Evolutionary conservation across 2,797 vertebrate species (phyloP).

Genomic region (Phrynocephalus forsythii): DNA sequence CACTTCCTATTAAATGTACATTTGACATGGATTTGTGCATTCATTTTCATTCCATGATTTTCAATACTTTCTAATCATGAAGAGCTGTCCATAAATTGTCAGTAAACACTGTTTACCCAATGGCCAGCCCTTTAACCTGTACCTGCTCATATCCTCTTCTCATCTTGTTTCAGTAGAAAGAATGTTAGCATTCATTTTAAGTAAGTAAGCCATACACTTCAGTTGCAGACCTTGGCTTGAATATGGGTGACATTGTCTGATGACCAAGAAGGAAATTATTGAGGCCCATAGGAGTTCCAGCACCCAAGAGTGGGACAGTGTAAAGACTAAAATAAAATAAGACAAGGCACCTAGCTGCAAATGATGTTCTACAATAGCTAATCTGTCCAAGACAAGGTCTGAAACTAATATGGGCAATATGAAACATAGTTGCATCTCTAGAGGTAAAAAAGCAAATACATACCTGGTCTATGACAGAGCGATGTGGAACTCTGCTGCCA

Average conservation of each 20-base stretch:
- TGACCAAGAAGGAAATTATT: no score
- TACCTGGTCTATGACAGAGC: slow-evolving; percentile 67
- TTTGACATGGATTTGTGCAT: neutral
- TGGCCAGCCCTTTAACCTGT: no score
- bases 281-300: neutral
- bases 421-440: neutral
- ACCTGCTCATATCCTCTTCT: no score
- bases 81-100: no score
- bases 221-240: no score
- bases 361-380: neutral
- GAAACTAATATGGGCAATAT: neutral
- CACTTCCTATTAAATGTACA: neutral
- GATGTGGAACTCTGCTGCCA: slow-evolving; percentile 46
- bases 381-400: neutral
- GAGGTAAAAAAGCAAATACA: neutral
- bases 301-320: neutral
- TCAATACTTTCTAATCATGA: neutral
- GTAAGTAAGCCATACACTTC: no score
- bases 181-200: no score
- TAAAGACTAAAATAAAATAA: neutral
- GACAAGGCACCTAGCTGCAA: neutral
- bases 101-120: no score
- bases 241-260: no score
- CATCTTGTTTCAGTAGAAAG: no score
- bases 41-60: neutral